These are phyloP conservation scores for Myotis lucifugus DNA, from an alignment of 2,113 vertebrate species.

Conservation along the genomic window DNA sequence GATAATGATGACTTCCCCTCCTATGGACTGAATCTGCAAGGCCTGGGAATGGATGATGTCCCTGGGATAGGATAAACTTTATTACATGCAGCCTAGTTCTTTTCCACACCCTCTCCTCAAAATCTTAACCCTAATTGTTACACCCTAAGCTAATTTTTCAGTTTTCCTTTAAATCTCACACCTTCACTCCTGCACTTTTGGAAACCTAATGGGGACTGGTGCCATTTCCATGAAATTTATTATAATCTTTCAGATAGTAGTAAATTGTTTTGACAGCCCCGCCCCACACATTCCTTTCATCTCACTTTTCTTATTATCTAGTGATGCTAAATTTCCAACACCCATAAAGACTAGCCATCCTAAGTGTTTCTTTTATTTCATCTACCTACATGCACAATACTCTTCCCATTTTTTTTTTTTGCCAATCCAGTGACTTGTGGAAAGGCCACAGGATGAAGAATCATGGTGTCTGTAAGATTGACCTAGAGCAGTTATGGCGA, in stretches of 20 bases:
- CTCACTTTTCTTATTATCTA: not conserved
- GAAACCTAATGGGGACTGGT: not conserved
- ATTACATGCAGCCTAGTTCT: not conserved
- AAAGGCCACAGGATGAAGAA: not conserved
- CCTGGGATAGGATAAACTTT: not conserved
- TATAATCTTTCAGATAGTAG: not conserved
- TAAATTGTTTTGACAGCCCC: not conserved
- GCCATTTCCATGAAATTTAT: not conserved
- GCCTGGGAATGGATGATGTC: not conserved
- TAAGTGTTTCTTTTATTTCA: not conserved
- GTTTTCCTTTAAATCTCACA: not conserved
- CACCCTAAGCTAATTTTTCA: not conserved
- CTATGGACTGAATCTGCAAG: not conserved
- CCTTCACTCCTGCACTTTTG: not conserved
- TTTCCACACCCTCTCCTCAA: not conserved
- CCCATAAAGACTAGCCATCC: not conserved
- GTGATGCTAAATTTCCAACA: not conserved
- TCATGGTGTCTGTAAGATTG: not conserved
- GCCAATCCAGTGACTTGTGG: not conserved
- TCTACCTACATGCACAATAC: fast-evolving
- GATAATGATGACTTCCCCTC: not conserved
- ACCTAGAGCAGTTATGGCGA: no score
- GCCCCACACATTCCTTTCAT: not conserved
- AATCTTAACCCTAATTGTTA: not conserved
- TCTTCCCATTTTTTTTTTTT: not conserved